A percentile compares a stretch with the other conserved stretches of the same genome.
Evolutionary conservation across 2,797 vertebrate genomes (phyloP).

Genomic region (Hapalemur alaotrensis): DNA sequence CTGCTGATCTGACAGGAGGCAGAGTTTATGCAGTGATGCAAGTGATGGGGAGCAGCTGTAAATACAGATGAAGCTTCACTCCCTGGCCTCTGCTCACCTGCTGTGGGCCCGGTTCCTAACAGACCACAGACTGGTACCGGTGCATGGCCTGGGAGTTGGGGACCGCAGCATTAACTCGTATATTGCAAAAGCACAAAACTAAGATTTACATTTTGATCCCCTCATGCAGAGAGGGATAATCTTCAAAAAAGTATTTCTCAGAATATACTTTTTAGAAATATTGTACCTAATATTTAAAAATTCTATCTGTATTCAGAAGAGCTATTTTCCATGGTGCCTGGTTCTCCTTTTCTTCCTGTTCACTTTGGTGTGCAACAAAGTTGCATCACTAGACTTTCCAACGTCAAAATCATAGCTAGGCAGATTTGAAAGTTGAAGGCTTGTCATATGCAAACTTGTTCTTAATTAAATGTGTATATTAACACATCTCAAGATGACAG

Average conservation of each 20-base stretch:
- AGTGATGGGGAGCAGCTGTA: too few relatives aligned
- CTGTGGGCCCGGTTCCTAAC: too few relatives aligned
- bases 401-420: conserved; percentile 13
- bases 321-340: not conserved
- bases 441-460: not conserved
- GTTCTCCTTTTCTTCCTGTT: not conserved
- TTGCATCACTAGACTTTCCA: not conserved
- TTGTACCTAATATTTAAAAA: not conserved
- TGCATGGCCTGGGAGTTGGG: too few relatives aligned
- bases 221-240: not conserved
- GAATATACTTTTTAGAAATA: conserved; percentile 20
- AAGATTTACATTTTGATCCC: not conserved
- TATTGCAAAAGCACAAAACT: not conserved
- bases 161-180: not conserved
- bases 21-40: too few relatives aligned
- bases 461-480: conserved; percentile 6
- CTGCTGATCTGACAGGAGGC: too few relatives aligned
- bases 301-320: not conserved
- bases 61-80: too few relatives aligned
- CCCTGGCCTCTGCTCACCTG: too few relatives aligned
- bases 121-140: too few relatives aligned
- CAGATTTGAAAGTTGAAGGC: conserved; percentile 24
- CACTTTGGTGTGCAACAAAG: not conserved
- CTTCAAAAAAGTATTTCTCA: not conserved
- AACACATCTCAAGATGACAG: not conserved